Conservation (phyloP, 92 coral and sea anemone species). For the Galaxea fascicularis region DNA sequence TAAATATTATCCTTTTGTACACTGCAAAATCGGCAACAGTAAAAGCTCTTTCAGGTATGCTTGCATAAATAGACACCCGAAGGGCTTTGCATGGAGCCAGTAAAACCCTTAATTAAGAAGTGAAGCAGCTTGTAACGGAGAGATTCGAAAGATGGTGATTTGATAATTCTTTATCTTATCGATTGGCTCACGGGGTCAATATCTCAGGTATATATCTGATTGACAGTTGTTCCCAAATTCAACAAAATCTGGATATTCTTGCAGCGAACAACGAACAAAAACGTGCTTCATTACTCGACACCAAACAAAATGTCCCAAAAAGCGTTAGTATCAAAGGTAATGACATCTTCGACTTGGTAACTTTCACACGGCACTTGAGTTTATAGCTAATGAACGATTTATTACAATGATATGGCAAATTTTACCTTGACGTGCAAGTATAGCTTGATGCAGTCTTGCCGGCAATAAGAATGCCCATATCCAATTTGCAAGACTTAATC, state of each 20-base stretch:
- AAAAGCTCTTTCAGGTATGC: slow-evolving; percentile 8
- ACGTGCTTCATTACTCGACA: background rate
- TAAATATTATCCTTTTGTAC: background rate
- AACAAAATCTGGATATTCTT: background rate
- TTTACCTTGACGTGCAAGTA: background rate
- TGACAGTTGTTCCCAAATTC: background rate
- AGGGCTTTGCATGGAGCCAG: too few relatives aligned
- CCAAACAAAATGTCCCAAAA: background rate
- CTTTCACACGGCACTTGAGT: background rate
- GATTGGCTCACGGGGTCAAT: background rate
- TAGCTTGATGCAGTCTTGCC: background rate
- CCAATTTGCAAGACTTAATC: slow-evolving; percentile 6
- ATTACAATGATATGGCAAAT: slow-evolving; percentile 2
- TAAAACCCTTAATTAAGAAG: too few relatives aligned
- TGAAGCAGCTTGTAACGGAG: background rate
- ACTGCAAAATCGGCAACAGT: slow-evolving; percentile 1
- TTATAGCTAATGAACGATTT: background rate
- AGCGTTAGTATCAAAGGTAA: background rate
- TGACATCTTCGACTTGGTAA: background rate
- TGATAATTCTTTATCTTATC: slow-evolving; percentile 3
- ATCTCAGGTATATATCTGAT: slow-evolving; percentile 3
- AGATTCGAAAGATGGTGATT: background rate
- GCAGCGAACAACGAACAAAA: too few relatives aligned
- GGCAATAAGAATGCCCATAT: background rate
- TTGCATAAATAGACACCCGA: slow-evolving; percentile 6